A percentile compares a stretch with the other conserved stretches of the same genome.
Evolutionary conservation across 2,797 vertebrate genomes (phyloP).

Genomic region (Arctocebus calabarensis): DNA sequence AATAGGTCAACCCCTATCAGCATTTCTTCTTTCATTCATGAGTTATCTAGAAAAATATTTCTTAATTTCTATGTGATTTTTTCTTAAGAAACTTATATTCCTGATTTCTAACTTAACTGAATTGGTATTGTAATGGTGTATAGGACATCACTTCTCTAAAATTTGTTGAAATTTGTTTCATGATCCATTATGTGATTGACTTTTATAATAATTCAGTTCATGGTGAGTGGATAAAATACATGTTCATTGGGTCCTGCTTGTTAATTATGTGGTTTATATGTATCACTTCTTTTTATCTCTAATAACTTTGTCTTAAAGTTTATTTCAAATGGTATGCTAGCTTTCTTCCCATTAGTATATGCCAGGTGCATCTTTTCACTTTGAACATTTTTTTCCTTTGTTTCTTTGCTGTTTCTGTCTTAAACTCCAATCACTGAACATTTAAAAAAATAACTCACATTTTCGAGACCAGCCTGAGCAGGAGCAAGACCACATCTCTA

Average conservation of each 20-base stretch:
- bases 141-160: not conserved
- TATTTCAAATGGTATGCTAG: conserved; percentile 26
- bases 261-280: not conserved
- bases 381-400: conserved; percentile 11
- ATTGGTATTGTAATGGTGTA: not conserved
- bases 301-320: conserved; percentile 17
- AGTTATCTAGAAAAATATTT: not conserved
- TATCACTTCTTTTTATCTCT: conserved; percentile 25
- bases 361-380: not conserved
- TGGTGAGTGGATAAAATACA: not conserved
- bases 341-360: conserved; percentile 1
- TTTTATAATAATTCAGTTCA: not conserved
- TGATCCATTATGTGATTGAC: not conserved
- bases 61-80: not conserved
- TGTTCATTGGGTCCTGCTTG: not conserved
- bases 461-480: no score
- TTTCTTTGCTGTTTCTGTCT: not conserved
- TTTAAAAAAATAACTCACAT: not conserved
- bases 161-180: conserved; percentile 7
- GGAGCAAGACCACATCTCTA: no score
- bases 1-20: not conserved
- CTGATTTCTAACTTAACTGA: conserved; percentile 1
- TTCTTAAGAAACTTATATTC: not conserved
- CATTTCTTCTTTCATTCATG: not conserved
- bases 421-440: not conserved